phyloP scores from a whole-genome alignment of 2,797 vertebrate genomes.

The Parambassis ranga region DNA sequence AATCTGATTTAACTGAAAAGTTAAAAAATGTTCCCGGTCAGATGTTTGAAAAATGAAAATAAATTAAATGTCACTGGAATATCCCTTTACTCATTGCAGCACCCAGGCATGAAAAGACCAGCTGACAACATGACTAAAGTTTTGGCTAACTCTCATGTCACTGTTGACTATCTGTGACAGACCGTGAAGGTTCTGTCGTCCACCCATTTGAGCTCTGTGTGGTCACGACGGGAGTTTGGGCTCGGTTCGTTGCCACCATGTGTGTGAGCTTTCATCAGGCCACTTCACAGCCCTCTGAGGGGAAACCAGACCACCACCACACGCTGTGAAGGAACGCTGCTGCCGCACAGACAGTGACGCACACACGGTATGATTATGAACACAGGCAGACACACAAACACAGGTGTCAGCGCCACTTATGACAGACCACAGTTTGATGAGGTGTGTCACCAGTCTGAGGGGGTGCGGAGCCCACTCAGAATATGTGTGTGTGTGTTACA shows the following conservation, averaged over 20 bases:
- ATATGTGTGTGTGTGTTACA: background rate
- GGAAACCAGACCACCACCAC: conserved; percentile 61
- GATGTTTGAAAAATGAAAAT: background rate
- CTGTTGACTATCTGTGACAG: background rate
- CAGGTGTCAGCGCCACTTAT: conserved; percentile 36
- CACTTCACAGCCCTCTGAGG: conserved; percentile 58
- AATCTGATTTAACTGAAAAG: too few relatives aligned
- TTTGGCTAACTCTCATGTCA: background rate
- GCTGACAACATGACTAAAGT: background rate
- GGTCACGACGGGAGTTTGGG: conserved; percentile 28
- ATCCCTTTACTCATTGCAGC: background rate
- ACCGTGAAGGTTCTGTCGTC: background rate
- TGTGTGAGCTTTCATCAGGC: conserved; percentile 59
- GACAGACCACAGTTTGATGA: conserved; percentile 42
- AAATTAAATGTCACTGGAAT: background rate
- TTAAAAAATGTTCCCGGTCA: background rate
- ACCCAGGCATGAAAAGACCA: background rate
- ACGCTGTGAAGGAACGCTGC: conserved; percentile 29
- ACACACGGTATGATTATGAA: conserved; percentile 43
- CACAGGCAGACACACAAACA: conserved; percentile 38
- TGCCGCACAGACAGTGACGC: conserved; percentile 30
- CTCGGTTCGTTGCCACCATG: conserved; percentile 37
- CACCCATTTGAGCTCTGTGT: conserved; percentile 6
- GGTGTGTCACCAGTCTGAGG: conserved; percentile 46
- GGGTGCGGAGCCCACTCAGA: conserved; percentile 9